Evolutionary conservation across 1,140 invertebrate species (phyloP).

Genomic region (Lysiphlebus fabarum): DNA sequence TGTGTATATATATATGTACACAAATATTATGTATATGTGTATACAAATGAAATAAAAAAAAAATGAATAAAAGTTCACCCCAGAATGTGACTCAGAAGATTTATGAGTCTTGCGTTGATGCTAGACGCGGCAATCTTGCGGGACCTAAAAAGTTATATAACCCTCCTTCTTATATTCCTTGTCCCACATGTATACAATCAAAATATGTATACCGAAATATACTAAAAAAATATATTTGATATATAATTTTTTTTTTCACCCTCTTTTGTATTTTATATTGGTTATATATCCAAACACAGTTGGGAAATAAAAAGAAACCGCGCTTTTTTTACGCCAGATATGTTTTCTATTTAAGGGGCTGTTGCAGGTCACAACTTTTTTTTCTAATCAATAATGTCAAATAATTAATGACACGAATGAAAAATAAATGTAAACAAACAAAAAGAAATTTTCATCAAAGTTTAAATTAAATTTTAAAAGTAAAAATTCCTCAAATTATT

Average conservation of each 20-base stretch:
- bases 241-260: not conserved
- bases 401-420: too few relatives aligned
- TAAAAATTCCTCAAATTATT: not conserved
- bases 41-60: not conserved
- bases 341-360: not conserved
- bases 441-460: too few relatives aligned
- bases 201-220: constrained; percentile 9
- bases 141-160: not conserved
- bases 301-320: constrained; percentile 6
- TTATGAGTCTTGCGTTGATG: constrained; percentile 37
- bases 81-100: constrained; percentile 48
- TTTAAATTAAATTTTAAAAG: not conserved
- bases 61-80: constrained; percentile 21
- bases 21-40: not conserved
- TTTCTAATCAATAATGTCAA: too few relatives aligned
- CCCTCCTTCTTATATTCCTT: not conserved
- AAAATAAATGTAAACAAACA: too few relatives aligned
- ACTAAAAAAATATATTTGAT: not conserved
- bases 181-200: not conserved
- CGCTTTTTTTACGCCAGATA: not conserved
- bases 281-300: constrained; percentile 4
- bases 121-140: constrained; percentile 32
- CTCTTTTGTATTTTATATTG: constrained; percentile 8
- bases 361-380: not conserved
- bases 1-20: constrained; percentile 3